Percentiles rank a stretch among this genome's conserved stretches.
These are phyloP conservation scores for fruit fly (Drosophila melanogaster) DNA, from an alignment of 1,140 invertebrate species.

Conservation along the genomic window DNA sequence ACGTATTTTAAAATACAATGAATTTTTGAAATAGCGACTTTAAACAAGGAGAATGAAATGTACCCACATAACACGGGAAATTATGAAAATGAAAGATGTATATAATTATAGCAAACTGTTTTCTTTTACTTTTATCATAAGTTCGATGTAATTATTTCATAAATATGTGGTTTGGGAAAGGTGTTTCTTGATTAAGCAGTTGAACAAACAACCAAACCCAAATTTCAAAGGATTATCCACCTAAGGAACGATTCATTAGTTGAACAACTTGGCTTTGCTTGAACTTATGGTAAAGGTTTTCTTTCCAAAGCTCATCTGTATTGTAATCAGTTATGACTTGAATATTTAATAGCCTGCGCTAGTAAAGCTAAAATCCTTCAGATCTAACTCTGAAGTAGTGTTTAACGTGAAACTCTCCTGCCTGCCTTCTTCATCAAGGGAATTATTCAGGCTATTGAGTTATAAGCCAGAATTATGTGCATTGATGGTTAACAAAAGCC, in stretches of 20 bases:
- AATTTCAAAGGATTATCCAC: too few relatives aligned
- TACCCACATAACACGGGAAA: too few relatives aligned
- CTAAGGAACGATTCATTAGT: too few relatives aligned
- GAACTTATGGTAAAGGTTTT: neutral
- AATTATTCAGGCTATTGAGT: slow-evolving; percentile 19
- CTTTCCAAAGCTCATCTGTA: neutral
- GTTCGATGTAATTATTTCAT: too few relatives aligned
- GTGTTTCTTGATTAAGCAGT: too few relatives aligned
- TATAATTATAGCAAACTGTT: too few relatives aligned
- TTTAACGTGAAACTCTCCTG: slow-evolving; percentile 1
- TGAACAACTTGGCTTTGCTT: too few relatives aligned
- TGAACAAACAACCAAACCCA: too few relatives aligned
- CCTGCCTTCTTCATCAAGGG: neutral
- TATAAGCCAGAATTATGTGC: slow-evolving; percentile 42
- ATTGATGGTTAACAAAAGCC: slow-evolving; percentile 3
- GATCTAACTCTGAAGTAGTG: neutral
- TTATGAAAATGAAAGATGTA: too few relatives aligned
- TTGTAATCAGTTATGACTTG: neutral
- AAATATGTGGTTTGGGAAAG: too few relatives aligned
- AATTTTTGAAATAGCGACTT: slow-evolving; percentile 3
- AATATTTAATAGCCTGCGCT: neutral
- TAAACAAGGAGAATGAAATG: too few relatives aligned
- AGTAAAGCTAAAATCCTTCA: neutral
- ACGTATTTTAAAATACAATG: slow-evolving; percentile 28
- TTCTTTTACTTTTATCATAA: too few relatives aligned